These are phyloP conservation scores for Eupithecia dodoneata DNA, from an alignment of 2,888 invertebrate genomes.

Conservation along the genomic window DNA sequence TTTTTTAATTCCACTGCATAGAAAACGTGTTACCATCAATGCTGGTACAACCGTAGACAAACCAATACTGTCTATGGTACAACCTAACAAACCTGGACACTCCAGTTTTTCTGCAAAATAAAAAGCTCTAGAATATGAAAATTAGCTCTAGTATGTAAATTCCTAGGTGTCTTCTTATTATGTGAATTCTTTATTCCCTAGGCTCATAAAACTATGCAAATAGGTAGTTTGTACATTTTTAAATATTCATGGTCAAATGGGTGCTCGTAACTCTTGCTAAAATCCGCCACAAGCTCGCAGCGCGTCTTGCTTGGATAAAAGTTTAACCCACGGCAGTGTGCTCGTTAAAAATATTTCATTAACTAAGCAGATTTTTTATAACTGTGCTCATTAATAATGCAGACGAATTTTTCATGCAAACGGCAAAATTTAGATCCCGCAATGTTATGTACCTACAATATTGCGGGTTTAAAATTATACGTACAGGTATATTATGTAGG, in stretches of 20 bases:
- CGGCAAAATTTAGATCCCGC: background rate
- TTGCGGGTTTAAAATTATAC: too few species aligned
- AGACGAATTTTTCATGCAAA: background rate
- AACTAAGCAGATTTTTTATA: background rate
- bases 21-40: too few species aligned
- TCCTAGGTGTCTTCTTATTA: background rate
- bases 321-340: background rate
- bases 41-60: too few species aligned
- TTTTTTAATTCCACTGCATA: too few species aligned
- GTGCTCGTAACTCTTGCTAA: background rate
- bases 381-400: background rate
- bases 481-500: too few species aligned
- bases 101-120: background rate
- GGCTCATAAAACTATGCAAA: background rate
- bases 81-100: background rate
- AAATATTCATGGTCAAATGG: background rate
- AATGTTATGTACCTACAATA: too few species aligned
- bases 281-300: background rate
- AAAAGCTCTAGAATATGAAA: background rate
- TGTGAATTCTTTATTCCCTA: background rate
- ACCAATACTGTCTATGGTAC: background rate
- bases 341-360: slow-evolving; percentile 2
- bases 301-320: background rate
- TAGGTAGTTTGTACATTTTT: background rate
- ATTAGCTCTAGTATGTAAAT: too few species aligned